Percentiles rank a stretch among this genome's conserved stretches.
These are phyloP conservation scores for Heliconius nattereri DNA, from an alignment of 1,140 invertebrate genomes.

Conservation along the genomic window DNA sequence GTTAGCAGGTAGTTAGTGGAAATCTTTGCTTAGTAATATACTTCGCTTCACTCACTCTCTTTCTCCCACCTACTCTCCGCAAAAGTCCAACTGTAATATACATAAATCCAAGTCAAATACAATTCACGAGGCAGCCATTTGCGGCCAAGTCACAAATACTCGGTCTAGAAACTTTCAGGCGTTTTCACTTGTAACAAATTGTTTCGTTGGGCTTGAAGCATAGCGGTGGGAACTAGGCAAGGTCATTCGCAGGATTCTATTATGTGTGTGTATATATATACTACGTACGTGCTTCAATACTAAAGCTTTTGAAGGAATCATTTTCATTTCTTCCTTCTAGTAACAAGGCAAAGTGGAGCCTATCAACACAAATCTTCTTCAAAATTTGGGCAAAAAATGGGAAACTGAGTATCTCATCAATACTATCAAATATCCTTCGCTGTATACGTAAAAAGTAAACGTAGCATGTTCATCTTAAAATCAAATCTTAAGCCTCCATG, in stretches of 20 bases:
- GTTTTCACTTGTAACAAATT: slow-evolving; percentile 24
- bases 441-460: no score
- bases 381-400: no score
- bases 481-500: background rate
- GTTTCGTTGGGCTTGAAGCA: slow-evolving; percentile 4
- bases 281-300: background rate
- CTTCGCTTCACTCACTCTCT: no score
- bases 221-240: background rate
- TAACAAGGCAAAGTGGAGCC: background rate
- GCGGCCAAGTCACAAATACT: slow-evolving; percentile 17
- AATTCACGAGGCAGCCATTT: slow-evolving; percentile 17
- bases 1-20: no score
- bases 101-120: slow-evolving; percentile 14
- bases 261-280: background rate
- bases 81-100: slow-evolving; percentile 14
- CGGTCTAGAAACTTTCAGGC: slow-evolving; percentile 22
- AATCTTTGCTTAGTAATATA: no score
- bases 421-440: no score
- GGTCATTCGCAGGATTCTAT: background rate
- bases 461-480: background rate
- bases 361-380: background rate
- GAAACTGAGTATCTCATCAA: no score
- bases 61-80: background rate
- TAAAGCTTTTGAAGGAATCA: background rate
- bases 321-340: no score